phyloP scores from a whole-genome alignment of 2,797 vertebrate species.

The Centroberyx gerrardi region DNA sequence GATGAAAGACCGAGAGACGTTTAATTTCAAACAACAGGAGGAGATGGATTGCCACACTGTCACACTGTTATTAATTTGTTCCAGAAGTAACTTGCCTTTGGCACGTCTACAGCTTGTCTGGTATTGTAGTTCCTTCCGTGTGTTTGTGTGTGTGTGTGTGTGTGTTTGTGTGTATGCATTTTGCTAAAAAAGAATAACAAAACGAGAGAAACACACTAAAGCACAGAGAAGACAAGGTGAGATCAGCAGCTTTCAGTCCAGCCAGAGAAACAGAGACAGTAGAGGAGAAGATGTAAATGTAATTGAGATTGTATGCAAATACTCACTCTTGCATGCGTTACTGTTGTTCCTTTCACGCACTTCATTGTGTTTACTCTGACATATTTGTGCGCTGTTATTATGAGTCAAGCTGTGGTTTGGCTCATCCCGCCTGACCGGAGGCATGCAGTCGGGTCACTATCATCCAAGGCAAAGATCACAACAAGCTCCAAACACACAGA shows the following conservation, averaged over 20 bases:
- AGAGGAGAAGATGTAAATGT: background rate
- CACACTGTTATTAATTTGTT: conserved; percentile 25
- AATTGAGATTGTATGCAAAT: background rate
- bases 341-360: background rate
- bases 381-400: background rate
- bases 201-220: background rate
- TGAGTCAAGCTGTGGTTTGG: background rate
- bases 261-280: background rate
- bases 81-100: background rate
- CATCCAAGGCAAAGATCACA: background rate
- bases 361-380: background rate
- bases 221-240: background rate
- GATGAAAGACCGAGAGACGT: background rate
- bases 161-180: background rate
- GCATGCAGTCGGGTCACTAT: background rate
- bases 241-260: background rate
- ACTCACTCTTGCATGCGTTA: background rate
- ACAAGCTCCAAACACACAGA: too few species aligned
- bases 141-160: background rate
- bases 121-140: background rate
- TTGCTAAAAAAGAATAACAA: background rate
- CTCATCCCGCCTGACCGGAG: background rate
- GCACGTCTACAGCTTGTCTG: too few species aligned
- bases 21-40: conserved; percentile 7
- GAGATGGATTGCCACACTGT: background rate